phyloP scores from a whole-genome alignment of 2,797 vertebrate species.

The Myotis myotis region DNA sequence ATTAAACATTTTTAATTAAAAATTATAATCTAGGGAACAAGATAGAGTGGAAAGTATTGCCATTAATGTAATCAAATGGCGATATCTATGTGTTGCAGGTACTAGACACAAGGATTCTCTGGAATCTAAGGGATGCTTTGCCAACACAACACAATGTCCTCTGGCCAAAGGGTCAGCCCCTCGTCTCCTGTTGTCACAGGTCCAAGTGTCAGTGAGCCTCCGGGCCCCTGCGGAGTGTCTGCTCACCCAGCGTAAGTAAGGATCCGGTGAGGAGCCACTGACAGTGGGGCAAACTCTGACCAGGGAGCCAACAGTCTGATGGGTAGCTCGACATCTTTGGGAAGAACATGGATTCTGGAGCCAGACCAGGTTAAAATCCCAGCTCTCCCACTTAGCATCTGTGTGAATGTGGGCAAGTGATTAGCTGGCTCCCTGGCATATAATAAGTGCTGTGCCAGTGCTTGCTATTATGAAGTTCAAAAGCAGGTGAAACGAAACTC shows the following conservation, averaged over 20 bases:
- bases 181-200: not conserved
- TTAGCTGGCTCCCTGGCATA: not conserved
- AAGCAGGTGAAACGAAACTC: not conserved
- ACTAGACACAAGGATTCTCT: not conserved
- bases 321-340: not conserved
- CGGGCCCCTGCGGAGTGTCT: not conserved
- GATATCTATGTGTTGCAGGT: constrained; percentile 49
- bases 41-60: not conserved
- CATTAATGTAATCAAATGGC: not conserved
- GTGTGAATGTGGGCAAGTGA: not conserved
- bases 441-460: not conserved
- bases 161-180: not conserved
- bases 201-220: not conserved
- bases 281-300: not conserved
- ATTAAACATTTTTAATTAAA: not conserved
- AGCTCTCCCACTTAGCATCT: not conserved
- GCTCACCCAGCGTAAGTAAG: constrained; percentile 55
- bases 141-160: rapidly evolving
- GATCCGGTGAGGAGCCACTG: not conserved
- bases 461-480: not conserved
- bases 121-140: not conserved
- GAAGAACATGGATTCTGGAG: not conserved
- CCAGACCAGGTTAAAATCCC: not conserved
- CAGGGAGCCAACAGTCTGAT: not conserved
- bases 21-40: constrained; percentile 2